phyloP scores from a whole-genome alignment of 2,113 vertebrate genomes.

The Natator depressus region DNA sequence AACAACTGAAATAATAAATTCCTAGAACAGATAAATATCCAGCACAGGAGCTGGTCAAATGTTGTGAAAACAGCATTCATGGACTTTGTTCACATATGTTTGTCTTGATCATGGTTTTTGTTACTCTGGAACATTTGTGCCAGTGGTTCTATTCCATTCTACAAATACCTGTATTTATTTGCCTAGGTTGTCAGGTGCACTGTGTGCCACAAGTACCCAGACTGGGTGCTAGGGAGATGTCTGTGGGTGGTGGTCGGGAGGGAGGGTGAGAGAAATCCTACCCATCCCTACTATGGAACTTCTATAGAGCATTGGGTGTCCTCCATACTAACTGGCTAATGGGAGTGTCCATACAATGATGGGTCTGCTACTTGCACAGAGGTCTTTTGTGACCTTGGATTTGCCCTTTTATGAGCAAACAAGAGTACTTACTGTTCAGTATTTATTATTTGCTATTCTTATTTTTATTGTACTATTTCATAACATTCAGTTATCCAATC shows the following conservation, averaged over 20 bases:
- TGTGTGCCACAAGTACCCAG: not conserved
- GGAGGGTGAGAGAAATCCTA: not conserved
- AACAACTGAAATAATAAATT: not conserved
- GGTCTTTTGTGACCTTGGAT: not conserved
- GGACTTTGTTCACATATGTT: not conserved
- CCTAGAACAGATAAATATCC: not conserved
- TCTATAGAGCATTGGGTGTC: not conserved
- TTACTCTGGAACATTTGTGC: not conserved
- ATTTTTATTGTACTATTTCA: not conserved
- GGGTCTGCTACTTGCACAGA: not conserved
- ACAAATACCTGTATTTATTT: not conserved
- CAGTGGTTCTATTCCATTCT: not conserved
- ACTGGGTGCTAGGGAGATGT: not conserved
- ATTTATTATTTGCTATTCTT: not conserved
- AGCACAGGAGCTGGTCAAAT: not conserved
- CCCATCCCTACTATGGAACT: fast-evolving
- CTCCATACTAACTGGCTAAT: not conserved
- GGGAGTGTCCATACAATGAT: not conserved
- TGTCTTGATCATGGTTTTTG: not conserved
- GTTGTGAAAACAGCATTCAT: not conserved
- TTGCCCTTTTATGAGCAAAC: not conserved
- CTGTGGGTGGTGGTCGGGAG: not conserved
- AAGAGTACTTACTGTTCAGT: not conserved
- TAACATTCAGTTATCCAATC: not conserved
- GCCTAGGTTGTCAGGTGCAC: not conserved